Evolutionary conservation across 2,797 vertebrate genomes (phyloP).

Genomic region (Microctenopoma steveboyesi): DNA sequence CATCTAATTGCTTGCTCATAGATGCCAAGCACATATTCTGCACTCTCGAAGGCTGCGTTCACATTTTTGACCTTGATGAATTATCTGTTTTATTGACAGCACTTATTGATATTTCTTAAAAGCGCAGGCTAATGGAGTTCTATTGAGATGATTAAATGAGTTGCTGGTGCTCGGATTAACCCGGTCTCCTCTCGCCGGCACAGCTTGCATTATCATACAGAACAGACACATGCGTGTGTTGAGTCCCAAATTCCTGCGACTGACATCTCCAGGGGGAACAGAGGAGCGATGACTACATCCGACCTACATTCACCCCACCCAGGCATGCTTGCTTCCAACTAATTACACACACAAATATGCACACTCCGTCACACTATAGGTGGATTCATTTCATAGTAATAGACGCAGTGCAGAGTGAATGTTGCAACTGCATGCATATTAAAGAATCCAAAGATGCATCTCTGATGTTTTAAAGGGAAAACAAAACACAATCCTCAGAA

Average conservation of each 20-base stretch:
- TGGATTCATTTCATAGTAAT: slow-evolving; percentile 38
- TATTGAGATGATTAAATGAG: slow-evolving; percentile 84
- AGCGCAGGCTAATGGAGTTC: slow-evolving; percentile 79
- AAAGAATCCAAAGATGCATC: slow-evolving; percentile 26
- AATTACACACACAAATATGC: slow-evolving; percentile 64
- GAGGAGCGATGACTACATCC: slow-evolving; percentile 79
- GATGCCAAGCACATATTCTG: slow-evolving; percentile 59
- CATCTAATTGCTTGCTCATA: slow-evolving; percentile 70
- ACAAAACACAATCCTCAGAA: slow-evolving; percentile 3
- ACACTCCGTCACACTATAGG: slow-evolving; percentile 52
- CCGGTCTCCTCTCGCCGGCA: slow-evolving; percentile 75
- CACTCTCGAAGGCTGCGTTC: slow-evolving; percentile 58
- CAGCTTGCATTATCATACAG: slow-evolving; percentile 82
- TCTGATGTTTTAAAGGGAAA: slow-evolving; percentile 19
- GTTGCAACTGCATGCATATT: slow-evolving; percentile 23
- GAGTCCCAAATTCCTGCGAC: slow-evolving; percentile 82
- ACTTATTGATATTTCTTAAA: slow-evolving; percentile 85
- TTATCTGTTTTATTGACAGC: slow-evolving; percentile 83
- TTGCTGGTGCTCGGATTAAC: slow-evolving; percentile 80
- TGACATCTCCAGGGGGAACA: slow-evolving; percentile 81
- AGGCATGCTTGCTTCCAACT: slow-evolving; percentile 64
- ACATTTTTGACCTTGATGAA: slow-evolving; percentile 83
- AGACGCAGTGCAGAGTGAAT: slow-evolving; percentile 27
- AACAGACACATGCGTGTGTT: slow-evolving; percentile 79
- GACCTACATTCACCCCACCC: slow-evolving; percentile 83